Evolutionary conservation across 2,888 invertebrate genomes (phyloP).

Genomic region (Adineta ricciae): DNA sequence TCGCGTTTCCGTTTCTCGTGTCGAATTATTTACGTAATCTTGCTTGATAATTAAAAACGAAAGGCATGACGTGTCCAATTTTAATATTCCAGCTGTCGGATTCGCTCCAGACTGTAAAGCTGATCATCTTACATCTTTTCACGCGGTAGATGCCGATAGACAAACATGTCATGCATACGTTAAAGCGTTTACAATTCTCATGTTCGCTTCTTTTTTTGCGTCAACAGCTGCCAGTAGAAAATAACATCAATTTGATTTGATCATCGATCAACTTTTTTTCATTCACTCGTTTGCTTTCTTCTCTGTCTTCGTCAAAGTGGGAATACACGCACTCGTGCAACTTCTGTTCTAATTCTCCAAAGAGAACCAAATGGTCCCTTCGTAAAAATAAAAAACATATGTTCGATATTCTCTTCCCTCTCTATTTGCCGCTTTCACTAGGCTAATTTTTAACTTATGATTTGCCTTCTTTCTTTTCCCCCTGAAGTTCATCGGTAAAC

Average conservation of each 20-base stretch:
- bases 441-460: conserved; percentile 2
- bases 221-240: not conserved
- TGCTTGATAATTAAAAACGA: not conserved
- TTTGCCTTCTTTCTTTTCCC: not conserved
- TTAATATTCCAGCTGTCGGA: not conserved
- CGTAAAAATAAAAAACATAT: conserved; percentile 15
- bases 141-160: not conserved
- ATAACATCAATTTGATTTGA: not conserved
- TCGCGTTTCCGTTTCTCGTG: not conserved
- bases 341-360: not conserved
- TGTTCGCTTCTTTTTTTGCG: not conserved
- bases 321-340: not conserved
- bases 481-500: not conserved
- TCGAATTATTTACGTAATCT: no score
- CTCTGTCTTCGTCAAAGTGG: not conserved
- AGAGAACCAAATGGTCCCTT: conserved; percentile 12
- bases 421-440: not conserved
- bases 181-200: not conserved
- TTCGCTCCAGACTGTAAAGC: not conserved
- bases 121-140: not conserved
- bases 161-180: not conserved
- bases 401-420: not conserved
- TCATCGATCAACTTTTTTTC: not conserved
- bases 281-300: not conserved
- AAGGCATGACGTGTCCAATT: not conserved